Conservation (phyloP, 2,113 vertebrate genomes). For the Narcine bancroftii region DNA sequence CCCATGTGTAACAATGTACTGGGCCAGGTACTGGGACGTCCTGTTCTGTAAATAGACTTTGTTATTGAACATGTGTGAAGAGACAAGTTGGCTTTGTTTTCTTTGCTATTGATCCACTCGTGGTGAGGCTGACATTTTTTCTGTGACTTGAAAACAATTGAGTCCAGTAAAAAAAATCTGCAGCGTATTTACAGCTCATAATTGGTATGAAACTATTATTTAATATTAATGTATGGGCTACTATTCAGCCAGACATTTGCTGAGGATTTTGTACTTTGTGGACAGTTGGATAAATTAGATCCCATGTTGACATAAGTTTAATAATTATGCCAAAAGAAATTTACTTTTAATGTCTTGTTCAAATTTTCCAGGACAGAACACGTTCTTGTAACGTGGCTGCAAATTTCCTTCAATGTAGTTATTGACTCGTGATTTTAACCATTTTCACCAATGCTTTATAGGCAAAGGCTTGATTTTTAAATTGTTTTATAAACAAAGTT, state of each 20-base stretch:
- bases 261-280: neutral
- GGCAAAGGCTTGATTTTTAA: conserved; percentile 21
- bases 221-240: neutral
- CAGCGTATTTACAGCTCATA: neutral
- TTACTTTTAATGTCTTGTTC: conserved; percentile 66
- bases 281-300: neutral
- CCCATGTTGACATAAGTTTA: neutral
- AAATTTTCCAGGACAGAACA: conserved; percentile 46
- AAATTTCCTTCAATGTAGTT: neutral
- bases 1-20: neutral
- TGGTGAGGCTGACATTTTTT: neutral
- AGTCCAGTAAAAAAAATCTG: neutral
- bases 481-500: neutral
- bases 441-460: neutral
- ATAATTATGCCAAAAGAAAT: conserved; percentile 13
- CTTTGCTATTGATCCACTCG: neutral
- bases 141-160: neutral
- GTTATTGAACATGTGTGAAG: neutral
- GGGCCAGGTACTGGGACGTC: neutral
- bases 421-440: neutral
- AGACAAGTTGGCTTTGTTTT: neutral
- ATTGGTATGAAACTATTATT: neutral
- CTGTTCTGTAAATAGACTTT: neutral
- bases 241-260: neutral
- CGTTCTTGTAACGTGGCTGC: neutral